phyloP scores from a whole-genome alignment of 2,888 invertebrate species.

The Phorcus lineatus region DNA sequence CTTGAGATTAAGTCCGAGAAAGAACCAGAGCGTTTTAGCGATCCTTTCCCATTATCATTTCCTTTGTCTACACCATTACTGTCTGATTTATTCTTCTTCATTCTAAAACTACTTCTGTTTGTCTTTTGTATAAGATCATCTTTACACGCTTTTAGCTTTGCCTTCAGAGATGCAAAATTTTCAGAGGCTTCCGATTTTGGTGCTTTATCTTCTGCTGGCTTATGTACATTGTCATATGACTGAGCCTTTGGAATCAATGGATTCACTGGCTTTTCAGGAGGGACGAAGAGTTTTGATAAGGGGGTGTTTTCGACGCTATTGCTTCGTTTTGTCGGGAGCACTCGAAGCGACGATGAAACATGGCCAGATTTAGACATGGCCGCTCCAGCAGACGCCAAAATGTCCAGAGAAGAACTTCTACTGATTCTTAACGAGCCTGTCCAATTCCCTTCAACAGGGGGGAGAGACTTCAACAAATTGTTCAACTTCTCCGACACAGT shows the following conservation, averaged over 20 bases:
- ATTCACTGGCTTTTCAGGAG: background rate
- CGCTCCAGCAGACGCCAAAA: background rate
- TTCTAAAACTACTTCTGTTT: constrained; percentile 6
- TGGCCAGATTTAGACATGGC: background rate
- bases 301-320: constrained; percentile 16
- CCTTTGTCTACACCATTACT: constrained; percentile 6
- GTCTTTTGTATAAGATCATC: constrained; percentile 52
- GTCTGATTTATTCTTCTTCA: background rate
- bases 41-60: constrained; percentile 40
- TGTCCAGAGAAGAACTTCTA: constrained; percentile 39
- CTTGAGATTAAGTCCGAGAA: constrained; percentile 45
- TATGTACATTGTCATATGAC: constrained; percentile 45
- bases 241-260: constrained; percentile 34
- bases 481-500: constrained; percentile 67
- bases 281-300: background rate
- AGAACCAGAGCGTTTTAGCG: constrained; percentile 57
- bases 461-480: constrained; percentile 60
- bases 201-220: background rate
- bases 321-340: constrained; percentile 17
- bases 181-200: constrained; percentile 31
- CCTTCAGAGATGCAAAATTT: constrained; percentile 62
- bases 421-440: constrained; percentile 36
- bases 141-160: constrained; percentile 65
- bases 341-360: background rate
- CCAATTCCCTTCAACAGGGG: constrained; percentile 39